A percentile compares a stretch with the other conserved stretches of the same genome.
These are phyloP conservation scores for Marasmarcha lunaedactyla DNA, from an alignment of 2,888 invertebrate genomes.

Conservation along the genomic window DNA sequence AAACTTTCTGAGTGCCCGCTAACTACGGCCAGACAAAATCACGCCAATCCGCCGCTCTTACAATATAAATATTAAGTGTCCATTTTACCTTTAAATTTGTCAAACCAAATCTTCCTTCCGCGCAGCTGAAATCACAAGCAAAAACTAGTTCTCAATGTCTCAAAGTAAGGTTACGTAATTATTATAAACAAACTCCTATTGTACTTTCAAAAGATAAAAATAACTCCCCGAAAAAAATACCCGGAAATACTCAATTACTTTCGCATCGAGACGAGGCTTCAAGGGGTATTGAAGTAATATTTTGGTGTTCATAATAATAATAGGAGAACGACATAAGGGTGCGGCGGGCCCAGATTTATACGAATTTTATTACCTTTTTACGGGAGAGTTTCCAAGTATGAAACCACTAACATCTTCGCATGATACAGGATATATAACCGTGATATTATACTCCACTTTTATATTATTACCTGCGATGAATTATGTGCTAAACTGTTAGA, in stretches of 20 bases:
- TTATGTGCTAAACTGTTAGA: not conserved
- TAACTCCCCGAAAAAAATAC: too few species aligned
- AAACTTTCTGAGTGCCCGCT: too few species aligned
- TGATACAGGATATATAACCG: slow-evolving; percentile 29
- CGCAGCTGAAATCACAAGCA: too few species aligned
- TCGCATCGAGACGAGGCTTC: slow-evolving; percentile 16
- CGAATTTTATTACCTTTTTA: slow-evolving; percentile 66
- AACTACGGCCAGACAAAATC: too few species aligned
- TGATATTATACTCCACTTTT: slow-evolving; percentile 3
- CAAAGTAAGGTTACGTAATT: too few species aligned
- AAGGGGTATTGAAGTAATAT: slow-evolving; percentile 39
- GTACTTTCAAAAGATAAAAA: too few species aligned
- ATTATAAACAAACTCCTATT: too few species aligned
- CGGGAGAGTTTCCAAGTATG: slow-evolving; percentile 36
- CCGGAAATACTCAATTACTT: slow-evolving; percentile 19
- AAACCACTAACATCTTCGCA: slow-evolving; percentile 33
- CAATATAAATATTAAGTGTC: too few species aligned
- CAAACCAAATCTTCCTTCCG: too few species aligned
- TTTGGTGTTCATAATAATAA: slow-evolving; percentile 61
- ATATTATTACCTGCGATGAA: slow-evolving; percentile 3
- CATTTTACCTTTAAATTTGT: too few species aligned
- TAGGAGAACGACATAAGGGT: slow-evolving; percentile 40
- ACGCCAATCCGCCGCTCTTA: too few species aligned
- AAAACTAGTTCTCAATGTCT: too few species aligned
- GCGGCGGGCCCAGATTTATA: slow-evolving; percentile 50